Conservation (phyloP, 1,140 invertebrate species). For the Megalopta genalis region DNA sequence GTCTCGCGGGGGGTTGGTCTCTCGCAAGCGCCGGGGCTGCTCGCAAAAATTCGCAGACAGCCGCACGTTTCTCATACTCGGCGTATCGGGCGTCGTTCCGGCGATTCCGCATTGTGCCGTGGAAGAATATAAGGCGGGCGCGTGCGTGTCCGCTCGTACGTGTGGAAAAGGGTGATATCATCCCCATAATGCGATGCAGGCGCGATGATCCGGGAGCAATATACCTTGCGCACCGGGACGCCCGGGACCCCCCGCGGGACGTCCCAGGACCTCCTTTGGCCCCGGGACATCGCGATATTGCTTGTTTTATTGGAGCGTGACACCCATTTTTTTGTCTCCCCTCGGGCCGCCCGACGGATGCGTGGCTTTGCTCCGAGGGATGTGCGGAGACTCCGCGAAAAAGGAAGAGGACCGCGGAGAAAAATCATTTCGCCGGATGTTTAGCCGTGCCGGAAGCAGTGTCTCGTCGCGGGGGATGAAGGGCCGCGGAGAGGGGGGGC, state of each 20-base stretch:
- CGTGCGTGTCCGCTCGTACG: constrained; percentile 50
- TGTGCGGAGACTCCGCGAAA: constrained; percentile 12
- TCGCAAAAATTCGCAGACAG: constrained; percentile 38
- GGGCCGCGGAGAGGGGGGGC: constrained; percentile 8
- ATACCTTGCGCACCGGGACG: constrained; percentile 60
- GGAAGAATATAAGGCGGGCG: constrained; percentile 57
- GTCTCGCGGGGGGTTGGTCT: too few relatives aligned
- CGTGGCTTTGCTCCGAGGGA: constrained; percentile 10
- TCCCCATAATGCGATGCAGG: constrained; percentile 74
- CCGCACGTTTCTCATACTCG: constrained; percentile 29
- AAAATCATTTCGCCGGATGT: constrained; percentile 62
- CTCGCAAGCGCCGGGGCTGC: constrained; percentile 24
- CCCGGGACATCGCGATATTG: constrained; percentile 73
- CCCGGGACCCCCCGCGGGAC: constrained; percentile 50
- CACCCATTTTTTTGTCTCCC: constrained; percentile 57
- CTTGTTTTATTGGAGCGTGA: constrained; percentile 76
- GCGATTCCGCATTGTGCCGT: constrained; percentile 48
- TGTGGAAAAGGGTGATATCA: constrained; percentile 76
- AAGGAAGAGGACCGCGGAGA: constrained; percentile 1
- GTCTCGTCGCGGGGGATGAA: not conserved
- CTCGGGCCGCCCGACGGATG: not conserved
- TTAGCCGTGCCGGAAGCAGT: constrained; percentile 52
- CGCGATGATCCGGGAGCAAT: constrained; percentile 75
- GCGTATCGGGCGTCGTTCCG: constrained; percentile 30
- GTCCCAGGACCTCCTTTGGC: constrained; percentile 61